A percentile compares a stretch with the other conserved stretches of the same genome.
Evolutionary conservation across 1,140 invertebrate species (phyloP).

Genomic region (Panonychus citri): DNA sequence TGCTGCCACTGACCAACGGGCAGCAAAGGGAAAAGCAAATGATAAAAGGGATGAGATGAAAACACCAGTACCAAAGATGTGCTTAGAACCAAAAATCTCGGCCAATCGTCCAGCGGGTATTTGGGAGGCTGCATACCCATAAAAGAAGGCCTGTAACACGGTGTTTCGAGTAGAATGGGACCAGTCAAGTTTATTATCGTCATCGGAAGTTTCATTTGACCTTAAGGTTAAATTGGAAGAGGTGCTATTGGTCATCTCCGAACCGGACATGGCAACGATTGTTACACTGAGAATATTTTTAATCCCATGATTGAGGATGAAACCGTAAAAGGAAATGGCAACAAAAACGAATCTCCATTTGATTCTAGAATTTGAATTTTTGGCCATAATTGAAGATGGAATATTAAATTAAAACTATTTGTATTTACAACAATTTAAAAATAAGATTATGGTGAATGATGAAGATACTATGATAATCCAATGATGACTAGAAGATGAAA

Average conservation of each 20-base stretch:
- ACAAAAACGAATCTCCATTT: neutral
- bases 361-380: neutral
- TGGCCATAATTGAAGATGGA: too few relatives aligned
- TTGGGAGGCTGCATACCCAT: constrained; percentile 57
- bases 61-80: constrained; percentile 50
- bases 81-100: constrained; percentile 52
- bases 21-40: constrained; percentile 2
- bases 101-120: constrained; percentile 51
- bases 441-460: too few relatives aligned
- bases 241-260: neutral
- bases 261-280: neutral
- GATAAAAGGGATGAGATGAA: constrained; percentile 31
- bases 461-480: too few relatives aligned
- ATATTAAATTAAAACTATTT: too few relatives aligned
- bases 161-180: constrained; percentile 44
- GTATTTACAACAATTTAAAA: too few relatives aligned
- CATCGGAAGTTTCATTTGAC: neutral
- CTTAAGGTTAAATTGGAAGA: neutral
- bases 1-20: neutral
- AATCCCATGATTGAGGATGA: neutral
- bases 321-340: neutral
- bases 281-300: neutral
- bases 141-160: constrained; percentile 51
- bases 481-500: too few relatives aligned
- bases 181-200: constrained; percentile 45